Evolutionary conservation across 2,888 invertebrate species (phyloP), one percentile per base, ranked within the genome.

Genomic region (Eupeodes latifasciatus): DNA sequence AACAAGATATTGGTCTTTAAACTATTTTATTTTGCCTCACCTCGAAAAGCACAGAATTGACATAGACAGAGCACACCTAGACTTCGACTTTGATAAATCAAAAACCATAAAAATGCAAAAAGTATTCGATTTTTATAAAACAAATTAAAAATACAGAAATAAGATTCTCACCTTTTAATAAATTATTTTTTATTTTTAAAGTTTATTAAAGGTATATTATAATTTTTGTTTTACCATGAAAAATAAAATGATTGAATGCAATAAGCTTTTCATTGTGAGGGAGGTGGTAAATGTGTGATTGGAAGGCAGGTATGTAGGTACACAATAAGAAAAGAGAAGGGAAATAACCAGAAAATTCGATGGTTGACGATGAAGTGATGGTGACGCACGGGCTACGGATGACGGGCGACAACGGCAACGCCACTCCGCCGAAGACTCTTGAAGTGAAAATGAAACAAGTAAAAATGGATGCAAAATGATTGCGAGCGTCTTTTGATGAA

Each of bases 121-220:
- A 64, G 64, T 80, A 67, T 53, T 85, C 57, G 69, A 51, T 72
- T 16, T 77, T 66, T 55, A 71, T 36, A 34, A 47, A 34, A 47
- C 47, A 75, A 85, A 85, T 71, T 80, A 80, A 66, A 66, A 85
- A 69, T 85, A 47, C 49, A 75, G 69, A 75, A 80, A 62, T 84
- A 84, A 84, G 84, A 84, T 75, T 79, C 74, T 84, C 83, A 84
- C 83, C 79, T 84, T 84, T 79, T 57, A 85, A 85, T 85, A 85
- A 85, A 85, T 66, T 27, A 47, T 40, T 74, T 79, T 75, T 71
- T 80, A 7, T 67, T 79, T 69, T 57, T 76, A 67, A 64, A 71
- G 64, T 75, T 85, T 80, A 80, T 64, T 75, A 69, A 49, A 66
- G 27, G 16, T 49, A 80, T 76, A 40, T 40, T 40, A 40, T 40